Conservation (phyloP, 2,888 invertebrate genomes). For the Brachylomia viminalis region DNA sequence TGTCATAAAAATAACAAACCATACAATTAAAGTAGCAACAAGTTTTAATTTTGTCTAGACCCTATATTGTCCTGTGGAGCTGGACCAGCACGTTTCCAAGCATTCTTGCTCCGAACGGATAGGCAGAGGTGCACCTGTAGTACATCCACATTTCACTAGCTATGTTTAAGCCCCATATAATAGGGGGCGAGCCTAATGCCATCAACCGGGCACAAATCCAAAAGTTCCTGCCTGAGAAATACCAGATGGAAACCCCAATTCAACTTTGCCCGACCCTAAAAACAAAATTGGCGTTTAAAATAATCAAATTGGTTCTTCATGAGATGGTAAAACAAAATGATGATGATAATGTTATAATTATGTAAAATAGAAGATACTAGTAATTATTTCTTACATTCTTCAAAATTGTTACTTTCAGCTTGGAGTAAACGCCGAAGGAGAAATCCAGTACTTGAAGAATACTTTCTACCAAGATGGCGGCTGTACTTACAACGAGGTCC, state of each 20-base stretch:
- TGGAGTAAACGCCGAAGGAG: conserved; percentile 91
- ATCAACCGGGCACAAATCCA: no score
- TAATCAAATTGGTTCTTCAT: neutral
- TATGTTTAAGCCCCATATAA: neutral
- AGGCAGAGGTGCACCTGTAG: neutral
- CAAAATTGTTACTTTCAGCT: conserved; percentile 35
- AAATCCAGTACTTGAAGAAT: conserved; percentile 91
- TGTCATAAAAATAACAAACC: no score
- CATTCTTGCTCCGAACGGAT: neutral
- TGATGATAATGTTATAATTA: neutral
- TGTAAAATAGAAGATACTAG: neutral
- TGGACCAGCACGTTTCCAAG: no score
- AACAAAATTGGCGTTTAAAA: neutral
- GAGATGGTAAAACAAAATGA: neutral
- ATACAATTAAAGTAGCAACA: no score
- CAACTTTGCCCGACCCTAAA: neutral
- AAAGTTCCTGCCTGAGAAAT: neutral
- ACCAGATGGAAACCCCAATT: neutral
- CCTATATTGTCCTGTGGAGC: no score
- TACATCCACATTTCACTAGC: neutral
- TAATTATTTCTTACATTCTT: neutral
- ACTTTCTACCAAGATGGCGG: conserved; percentile 88
- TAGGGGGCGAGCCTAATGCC: no score
- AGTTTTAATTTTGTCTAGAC: no score
- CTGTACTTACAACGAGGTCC: conserved; percentile 83